Conservation (phyloP, 2,888 invertebrate species). For the Eurytoma californica region DNA sequence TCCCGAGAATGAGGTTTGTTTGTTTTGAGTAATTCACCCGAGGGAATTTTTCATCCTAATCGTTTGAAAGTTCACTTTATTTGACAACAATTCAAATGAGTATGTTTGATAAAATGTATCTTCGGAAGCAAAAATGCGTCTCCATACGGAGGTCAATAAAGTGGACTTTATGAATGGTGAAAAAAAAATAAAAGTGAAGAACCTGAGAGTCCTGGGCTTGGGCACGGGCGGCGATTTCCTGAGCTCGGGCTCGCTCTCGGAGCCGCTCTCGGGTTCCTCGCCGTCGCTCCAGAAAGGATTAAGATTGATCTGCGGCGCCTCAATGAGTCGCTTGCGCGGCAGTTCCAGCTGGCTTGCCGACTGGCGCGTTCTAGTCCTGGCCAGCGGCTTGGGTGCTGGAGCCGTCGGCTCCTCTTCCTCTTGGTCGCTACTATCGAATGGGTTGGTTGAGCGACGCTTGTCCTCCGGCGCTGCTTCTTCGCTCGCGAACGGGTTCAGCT, state of each 20-base stretch:
- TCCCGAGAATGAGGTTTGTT: too few relatives aligned
- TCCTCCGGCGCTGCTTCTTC: constrained; percentile 67
- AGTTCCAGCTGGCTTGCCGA: constrained; percentile 45
- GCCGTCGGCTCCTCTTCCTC: constrained; percentile 49
- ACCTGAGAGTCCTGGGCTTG: constrained; percentile 76
- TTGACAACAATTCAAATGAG: too few relatives aligned
- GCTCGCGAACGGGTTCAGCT: constrained; percentile 89
- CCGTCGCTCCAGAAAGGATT: constrained; percentile 88
- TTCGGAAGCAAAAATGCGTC: too few relatives aligned
- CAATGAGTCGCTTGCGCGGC: constrained; percentile 68
- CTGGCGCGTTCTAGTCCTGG: constrained; percentile 36
- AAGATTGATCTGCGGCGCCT: constrained; percentile 77
- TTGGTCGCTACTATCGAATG: constrained; percentile 81
- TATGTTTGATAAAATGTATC: too few relatives aligned
- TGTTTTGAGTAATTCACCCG: too few relatives aligned
- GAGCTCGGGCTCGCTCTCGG: constrained; percentile 56
- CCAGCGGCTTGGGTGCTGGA: constrained; percentile 1
- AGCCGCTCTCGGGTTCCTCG: constrained; percentile 74
- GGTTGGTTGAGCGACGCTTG: constrained; percentile 76
- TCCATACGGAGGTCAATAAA: too few relatives aligned
- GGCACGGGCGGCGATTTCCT: constrained; percentile 72
- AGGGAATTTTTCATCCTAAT: too few relatives aligned
- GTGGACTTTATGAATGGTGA: too few relatives aligned
- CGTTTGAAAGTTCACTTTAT: too few relatives aligned
- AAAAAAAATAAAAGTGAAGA: constrained; percentile 7